Evolutionary conservation across 1,140 invertebrate species (phyloP), one percentile per base, ranked within the genome.

Genomic region (Drosophila elegans): DNA sequence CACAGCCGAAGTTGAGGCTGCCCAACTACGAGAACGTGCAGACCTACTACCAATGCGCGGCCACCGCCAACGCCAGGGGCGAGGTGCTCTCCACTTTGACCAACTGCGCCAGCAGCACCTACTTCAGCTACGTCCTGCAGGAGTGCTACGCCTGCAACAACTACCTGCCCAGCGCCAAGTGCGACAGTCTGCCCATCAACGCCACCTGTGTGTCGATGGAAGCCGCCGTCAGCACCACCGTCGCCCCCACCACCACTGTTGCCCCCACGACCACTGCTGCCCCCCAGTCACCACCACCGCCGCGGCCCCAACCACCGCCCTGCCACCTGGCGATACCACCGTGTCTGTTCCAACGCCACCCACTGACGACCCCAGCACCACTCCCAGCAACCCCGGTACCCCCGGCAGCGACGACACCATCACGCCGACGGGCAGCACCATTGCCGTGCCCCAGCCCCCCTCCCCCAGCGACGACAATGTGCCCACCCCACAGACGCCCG

Each of bases 1-100:
- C 36, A 2, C 16, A 0, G 9, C 3, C 29, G 4, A 44, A 34
- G 3, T 12, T 91, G 4, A n/a, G 16, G 42, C 39, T 86, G 54
- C 82, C 90, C 6, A 64, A 62, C 53, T 91, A 91, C 11, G 13
- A 38, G n/a, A n/a, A 91, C 52, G 29, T 42, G 11, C 21, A 38
- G 2, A 39, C 55, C 5, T 90, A 59, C 52, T 91, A 74, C 29
- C 0, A 16, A 2, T 86, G 83, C 45, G 0, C 0, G 0, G 34
- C n/a, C 0, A 27, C 12, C 1, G 7, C 9, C 10, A 3, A 16
- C 38, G 38, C 5, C 39, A n/a, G n/a, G 2, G 3, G 3, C 13
- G n/a, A 6, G 39, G 1, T 7, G 3, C 10, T 0, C 7, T 9
- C 25, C 34, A 13, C 34, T 0, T 4, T 51, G 52, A 42, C 6